These are phyloP conservation scores for Megalopta genalis DNA, from an alignment of 1,140 invertebrate species.

Conservation along the genomic window DNA sequence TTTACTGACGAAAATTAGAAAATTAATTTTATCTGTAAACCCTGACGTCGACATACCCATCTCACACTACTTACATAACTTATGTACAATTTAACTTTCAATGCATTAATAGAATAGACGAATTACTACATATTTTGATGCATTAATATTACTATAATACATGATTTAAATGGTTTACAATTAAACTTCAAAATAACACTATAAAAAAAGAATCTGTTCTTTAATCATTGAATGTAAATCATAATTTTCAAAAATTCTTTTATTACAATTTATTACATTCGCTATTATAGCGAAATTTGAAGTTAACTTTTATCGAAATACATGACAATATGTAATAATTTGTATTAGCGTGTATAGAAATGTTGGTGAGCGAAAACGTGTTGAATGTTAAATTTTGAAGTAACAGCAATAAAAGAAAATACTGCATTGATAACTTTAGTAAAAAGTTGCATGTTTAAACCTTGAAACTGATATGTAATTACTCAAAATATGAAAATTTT, in stretches of 20 bases:
- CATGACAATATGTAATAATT: conserved; percentile 30
- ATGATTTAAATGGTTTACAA: conserved; percentile 42
- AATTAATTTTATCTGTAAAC: conserved; percentile 47
- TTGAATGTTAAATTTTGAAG: conserved; percentile 38
- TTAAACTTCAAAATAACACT: conserved; percentile 22
- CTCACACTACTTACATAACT: conserved; percentile 33
- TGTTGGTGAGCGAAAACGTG: conserved; percentile 38
- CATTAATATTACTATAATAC: conserved; percentile 16
- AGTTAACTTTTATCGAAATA: conserved; percentile 9
- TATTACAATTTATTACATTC: no score
- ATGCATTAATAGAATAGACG: neutral
- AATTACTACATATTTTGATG: conserved; percentile 1
- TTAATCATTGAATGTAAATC: conserved; percentile 12
- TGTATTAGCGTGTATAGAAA: conserved; percentile 48
- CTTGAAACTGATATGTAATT: conserved; percentile 13
- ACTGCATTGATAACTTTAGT: conserved; percentile 12
- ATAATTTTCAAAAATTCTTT: conserved; percentile 15
- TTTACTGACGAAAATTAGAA: conserved; percentile 36
- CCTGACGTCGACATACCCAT: conserved; percentile 34
- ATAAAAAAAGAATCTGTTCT: conserved; percentile 5
- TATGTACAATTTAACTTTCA: conserved; percentile 32
- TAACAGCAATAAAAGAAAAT: conserved; percentile 24
- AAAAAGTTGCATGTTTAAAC: conserved; percentile 27
- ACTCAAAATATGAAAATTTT: conserved; percentile 10
- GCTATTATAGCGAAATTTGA: conserved; percentile 1